phyloP scores from a whole-genome alignment of 2,797 vertebrate genomes.

The Vultur gryphus region DNA sequence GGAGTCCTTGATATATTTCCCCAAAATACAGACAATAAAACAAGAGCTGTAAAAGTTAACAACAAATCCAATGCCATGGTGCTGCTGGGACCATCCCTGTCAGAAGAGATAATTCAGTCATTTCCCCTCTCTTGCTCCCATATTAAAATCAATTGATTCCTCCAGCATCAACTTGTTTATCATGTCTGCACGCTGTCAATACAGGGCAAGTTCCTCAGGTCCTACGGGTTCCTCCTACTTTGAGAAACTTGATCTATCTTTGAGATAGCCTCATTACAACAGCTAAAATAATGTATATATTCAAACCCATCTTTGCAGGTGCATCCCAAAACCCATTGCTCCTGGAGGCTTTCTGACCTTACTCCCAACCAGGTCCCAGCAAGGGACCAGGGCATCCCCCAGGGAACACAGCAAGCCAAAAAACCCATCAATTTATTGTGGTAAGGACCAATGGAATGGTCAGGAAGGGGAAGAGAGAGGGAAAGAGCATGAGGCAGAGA shows the following conservation, averaged over 20 bases:
- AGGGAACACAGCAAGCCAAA: neutral
- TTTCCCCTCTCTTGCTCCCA: neutral
- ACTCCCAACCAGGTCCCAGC: neutral
- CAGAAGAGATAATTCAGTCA: neutral
- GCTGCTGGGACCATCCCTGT: neutral
- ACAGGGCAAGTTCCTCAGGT: neutral
- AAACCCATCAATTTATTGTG: fast-evolving
- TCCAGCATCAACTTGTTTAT: neutral
- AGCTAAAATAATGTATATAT: neutral
- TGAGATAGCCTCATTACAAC: neutral
- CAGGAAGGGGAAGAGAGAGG: neutral
- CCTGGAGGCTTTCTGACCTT: neutral
- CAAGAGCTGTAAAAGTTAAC: neutral
- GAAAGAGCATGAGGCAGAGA: neutral
- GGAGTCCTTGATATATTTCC: neutral
- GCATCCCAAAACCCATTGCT: neutral
- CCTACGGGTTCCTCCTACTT: neutral
- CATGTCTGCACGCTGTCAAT: neutral
- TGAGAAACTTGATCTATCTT: neutral
- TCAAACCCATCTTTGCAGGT: neutral
- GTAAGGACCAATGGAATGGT: too few relatives aligned
- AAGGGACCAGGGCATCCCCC: neutral
- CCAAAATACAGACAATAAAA: neutral
- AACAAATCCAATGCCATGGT: neutral
- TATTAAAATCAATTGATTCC: slow-evolving; percentile 23